Conservation (phyloP, 2,888 invertebrate species). For the Agrotis segetum region DNA sequence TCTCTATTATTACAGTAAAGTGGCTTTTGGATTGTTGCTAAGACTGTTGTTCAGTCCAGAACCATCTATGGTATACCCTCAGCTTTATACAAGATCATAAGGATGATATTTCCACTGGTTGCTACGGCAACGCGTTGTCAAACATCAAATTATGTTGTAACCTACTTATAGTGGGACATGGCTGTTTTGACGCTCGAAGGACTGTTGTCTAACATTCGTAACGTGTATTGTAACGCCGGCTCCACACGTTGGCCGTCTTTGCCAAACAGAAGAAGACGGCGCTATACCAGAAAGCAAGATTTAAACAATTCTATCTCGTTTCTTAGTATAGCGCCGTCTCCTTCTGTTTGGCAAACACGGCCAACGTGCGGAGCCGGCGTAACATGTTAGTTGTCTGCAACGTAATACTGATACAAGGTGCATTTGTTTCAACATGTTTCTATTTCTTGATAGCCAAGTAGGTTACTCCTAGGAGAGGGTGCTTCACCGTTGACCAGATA, state of each 20-base stretch:
- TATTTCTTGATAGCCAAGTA: not conserved
- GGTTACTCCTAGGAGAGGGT: too few species aligned
- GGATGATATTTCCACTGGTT: conserved; percentile 17
- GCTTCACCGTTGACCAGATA: too few species aligned
- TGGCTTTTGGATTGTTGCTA: not conserved
- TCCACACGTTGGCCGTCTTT: too few species aligned
- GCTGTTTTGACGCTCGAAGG: not conserved
- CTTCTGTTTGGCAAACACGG: too few species aligned
- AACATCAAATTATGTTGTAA: conserved; percentile 7
- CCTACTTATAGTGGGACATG: conserved; percentile 18
- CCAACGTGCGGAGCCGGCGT: too few species aligned
- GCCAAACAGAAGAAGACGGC: too few species aligned
- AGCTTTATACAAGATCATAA: conserved; percentile 5
- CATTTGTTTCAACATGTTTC: not conserved
- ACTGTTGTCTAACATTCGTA: not conserved
- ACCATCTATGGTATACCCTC: not conserved
- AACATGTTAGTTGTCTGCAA: not conserved
- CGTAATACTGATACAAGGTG: not conserved
- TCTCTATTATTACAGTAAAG: not conserved
- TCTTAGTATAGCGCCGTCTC: too few species aligned
- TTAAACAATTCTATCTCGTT: too few species aligned
- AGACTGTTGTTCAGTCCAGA: not conserved
- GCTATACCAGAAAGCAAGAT: too few species aligned
- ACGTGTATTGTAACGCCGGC: not conserved
- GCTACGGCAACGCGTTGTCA: conserved; percentile 37